Conservation (phyloP, 2,888 invertebrate genomes). For the Quadroppia sp. region DNA sequence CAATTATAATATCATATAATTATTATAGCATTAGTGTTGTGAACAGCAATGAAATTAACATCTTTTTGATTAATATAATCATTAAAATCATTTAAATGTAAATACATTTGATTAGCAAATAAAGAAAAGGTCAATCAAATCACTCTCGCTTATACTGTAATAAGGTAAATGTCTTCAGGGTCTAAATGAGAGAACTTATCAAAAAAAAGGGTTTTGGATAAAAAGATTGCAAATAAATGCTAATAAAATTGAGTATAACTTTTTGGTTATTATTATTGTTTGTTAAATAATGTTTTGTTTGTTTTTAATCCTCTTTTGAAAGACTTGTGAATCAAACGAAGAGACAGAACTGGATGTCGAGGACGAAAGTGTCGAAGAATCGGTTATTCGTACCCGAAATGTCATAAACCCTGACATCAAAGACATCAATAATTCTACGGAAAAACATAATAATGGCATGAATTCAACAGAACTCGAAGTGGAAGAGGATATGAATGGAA, state of each 20-base stretch:
- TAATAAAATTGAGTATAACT: not conserved
- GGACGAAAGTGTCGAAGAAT: slow-evolving; percentile 4
- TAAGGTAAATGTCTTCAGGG: no score
- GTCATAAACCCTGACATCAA: not conserved
- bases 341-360: slow-evolving; percentile 10
- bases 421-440: no score
- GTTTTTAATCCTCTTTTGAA: not conserved
- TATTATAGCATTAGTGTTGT: no score
- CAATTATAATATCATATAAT: no score
- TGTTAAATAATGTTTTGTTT: not conserved
- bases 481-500: not conserved
- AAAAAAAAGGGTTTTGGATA: no score
- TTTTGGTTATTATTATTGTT: not conserved
- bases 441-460: not conserved
- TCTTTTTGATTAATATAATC: no score
- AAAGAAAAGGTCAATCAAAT: no score
- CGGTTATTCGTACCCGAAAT: not conserved
- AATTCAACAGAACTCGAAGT: not conserved
- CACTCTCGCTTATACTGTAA: no score
- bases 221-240: not conserved
- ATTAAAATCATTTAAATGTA: no score
- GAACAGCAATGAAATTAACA: no score
- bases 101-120: no score
- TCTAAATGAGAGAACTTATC: no score
- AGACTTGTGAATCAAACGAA: slow-evolving; percentile 7